These are phyloP conservation scores for Notodonta ziczac DNA, from an alignment of 2,888 invertebrate genomes.

Conservation along the genomic window DNA sequence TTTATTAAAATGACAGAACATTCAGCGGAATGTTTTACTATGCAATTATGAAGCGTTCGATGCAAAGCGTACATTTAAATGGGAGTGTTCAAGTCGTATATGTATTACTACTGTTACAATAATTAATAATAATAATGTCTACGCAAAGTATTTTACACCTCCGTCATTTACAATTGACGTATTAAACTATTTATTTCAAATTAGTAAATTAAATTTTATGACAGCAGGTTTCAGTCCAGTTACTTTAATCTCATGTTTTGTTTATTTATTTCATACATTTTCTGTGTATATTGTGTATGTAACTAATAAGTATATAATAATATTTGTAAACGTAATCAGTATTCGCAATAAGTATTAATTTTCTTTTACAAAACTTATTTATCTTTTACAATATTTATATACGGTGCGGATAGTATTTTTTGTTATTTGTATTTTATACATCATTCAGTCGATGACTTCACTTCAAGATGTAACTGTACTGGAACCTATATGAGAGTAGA, in stretches of 20 bases:
- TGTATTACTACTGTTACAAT: conserved; percentile 34
- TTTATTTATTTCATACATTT: conserved; percentile 17
- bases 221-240: conserved; percentile 34
- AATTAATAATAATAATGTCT: conserved; percentile 27
- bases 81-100: conserved; percentile 43
- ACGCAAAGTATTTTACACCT: conserved; percentile 47
- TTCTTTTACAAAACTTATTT: neutral
- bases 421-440: neutral
- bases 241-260: conserved; percentile 19
- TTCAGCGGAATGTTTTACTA: conserved; percentile 30
- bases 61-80: conserved; percentile 32
- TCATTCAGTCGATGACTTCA: neutral
- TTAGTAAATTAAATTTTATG: conserved; percentile 23
- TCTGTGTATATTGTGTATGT: conserved; percentile 8
- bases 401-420: neutral
- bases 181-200: conserved; percentile 27
- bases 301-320: conserved; percentile 4
- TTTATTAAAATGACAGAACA: conserved; percentile 17
- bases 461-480: conserved; percentile 35
- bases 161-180: conserved; percentile 28
- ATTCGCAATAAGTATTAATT: neutral
- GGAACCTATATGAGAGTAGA: conserved; percentile 34
- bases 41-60: conserved; percentile 33
- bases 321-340: neutral
- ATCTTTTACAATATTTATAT: no score